Evolutionary conservation across 2,113 vertebrate genomes (phyloP).

Genomic region (Tyrannus savana): DNA sequence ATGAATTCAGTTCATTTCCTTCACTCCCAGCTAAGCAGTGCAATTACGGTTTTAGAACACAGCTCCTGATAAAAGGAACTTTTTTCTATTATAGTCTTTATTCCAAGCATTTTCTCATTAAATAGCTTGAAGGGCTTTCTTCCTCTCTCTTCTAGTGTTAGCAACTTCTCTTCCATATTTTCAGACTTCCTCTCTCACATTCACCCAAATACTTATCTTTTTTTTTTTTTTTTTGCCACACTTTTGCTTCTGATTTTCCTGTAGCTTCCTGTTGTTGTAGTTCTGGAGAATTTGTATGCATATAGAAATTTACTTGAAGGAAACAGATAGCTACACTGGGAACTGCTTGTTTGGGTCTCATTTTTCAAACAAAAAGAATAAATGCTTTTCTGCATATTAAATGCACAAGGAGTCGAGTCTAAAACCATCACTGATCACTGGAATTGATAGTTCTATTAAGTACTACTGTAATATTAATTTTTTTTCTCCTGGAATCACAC

Average conservation of each 20-base stretch:
- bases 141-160: neutral
- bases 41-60: conserved; percentile 37
- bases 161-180: neutral
- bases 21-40: conserved; percentile 20
- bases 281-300: neutral
- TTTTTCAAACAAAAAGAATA: neutral
- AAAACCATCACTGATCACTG: neutral
- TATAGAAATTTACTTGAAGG: neutral
- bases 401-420: neutral
- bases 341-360: neutral
- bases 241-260: neutral
- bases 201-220: neutral
- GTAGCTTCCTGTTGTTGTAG: neutral
- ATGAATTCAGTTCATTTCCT: conserved; percentile 56
- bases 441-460: neutral
- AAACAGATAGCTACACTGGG: neutral
- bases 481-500: neutral
- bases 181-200: neutral
- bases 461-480: neutral
- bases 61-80: conserved; percentile 23
- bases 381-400: neutral
- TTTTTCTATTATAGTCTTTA: neutral
- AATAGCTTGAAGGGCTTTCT: neutral
- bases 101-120: neutral
- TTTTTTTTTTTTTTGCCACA: neutral